Evolutionary conservation across 2,797 vertebrate genomes (phyloP), one percentile per base, ranked within the genome.

Genomic region (Euphonia xanthogaster): DNA sequence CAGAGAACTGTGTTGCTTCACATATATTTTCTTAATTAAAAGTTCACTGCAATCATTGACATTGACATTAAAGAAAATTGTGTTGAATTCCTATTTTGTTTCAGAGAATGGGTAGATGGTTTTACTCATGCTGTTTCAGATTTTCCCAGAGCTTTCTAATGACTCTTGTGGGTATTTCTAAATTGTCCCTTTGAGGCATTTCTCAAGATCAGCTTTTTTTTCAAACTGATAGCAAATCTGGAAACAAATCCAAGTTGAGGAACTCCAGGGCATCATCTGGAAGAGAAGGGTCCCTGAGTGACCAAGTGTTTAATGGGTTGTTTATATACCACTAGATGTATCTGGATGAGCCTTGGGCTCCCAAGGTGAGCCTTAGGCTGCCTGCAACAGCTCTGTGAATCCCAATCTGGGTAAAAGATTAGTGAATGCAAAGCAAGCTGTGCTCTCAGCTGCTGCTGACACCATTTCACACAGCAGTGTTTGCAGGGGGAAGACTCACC

Each of bases 1-100:
- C 50, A 79, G 25, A 88, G 33, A 44, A 74, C 17, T 71, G 11
- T 57, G 27, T 54, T 93, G 13, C 22, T 89, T 33, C 16, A 72
- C 22, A 20, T 77, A 40, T 81, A 66, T 80, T 84, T 74, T 61
- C 60, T 86, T 95, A 74, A 76, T 96, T 90, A 79, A 86, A 89
- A 86, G 62, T 58, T 77, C 76, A 54, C 19, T 82, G 30, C 39
- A 78, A 53, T 47, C 16, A 33, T 23, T 81, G 47, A 30, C 16
- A 33, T 23, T 81, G 47, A 30, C 65, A 77, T 55, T 66, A 88
- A 80, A 88, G 65, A 27, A 88, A 95, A 91, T 89, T 28, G 33
- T 62, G 39, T 68, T 79, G 57, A 84, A 86, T 63, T 76, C 48
- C 47, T 92, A 54, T 71, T 88, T 83, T 86, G 61, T 83, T 92